A percentile compares a stretch with the other conserved stretches of the same genome.
Conservation (phyloP, 2,113 vertebrate genomes). For the Mungos mungo region DNA sequence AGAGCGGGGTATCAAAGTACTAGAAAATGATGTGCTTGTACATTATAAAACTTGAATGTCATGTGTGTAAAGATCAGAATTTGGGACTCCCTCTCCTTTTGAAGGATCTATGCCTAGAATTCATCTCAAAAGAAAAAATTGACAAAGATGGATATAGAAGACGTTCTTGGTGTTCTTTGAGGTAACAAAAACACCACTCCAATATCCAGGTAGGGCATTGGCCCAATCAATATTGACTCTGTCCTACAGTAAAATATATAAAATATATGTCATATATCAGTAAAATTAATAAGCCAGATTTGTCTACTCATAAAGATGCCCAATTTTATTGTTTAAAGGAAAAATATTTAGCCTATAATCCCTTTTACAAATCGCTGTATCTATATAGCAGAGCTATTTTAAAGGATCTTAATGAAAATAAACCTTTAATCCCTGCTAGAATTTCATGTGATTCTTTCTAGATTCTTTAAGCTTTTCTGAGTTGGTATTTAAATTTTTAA, state of each 20-base stretch:
- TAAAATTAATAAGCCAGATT: not conserved
- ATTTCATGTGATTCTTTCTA: conserved; percentile 17
- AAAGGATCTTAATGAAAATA: not conserved
- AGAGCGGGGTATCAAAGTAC: not conserved
- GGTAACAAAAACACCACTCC: not conserved
- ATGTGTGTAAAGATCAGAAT: not conserved
- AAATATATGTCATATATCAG: not conserved
- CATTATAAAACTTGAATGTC: not conserved
- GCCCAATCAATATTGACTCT: not conserved
- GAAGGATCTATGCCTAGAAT: not conserved
- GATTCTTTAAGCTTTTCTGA: not conserved
- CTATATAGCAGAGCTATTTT: not conserved
- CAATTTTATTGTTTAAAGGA: not conserved
- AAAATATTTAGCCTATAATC: not conserved
- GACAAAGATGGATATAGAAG: not conserved
- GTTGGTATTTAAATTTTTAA: not conserved
- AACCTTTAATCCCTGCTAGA: not conserved
- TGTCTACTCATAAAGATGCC: not conserved
- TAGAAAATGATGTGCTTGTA: not conserved
- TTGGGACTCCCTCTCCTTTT: not conserved
- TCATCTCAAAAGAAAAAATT: not conserved
- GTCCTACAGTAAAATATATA: not conserved
- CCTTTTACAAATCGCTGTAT: not conserved
- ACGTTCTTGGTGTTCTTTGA: not conserved
- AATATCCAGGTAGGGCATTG: not conserved